Conservation (phyloP, 1,140 invertebrate species). For the Sesamia nonagrioides region DNA sequence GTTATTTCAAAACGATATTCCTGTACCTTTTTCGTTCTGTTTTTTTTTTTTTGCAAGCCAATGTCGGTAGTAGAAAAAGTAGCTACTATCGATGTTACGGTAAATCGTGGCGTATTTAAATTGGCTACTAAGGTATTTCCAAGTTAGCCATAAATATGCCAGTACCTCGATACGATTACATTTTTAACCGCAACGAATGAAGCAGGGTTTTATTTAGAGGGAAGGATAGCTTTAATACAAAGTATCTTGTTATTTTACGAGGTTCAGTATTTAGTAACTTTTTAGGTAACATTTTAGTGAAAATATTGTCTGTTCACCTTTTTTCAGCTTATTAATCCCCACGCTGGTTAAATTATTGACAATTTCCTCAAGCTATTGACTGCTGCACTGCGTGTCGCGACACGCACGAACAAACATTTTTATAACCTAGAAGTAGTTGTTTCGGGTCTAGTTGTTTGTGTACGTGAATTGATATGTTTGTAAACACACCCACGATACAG, state of each 20-base stretch:
- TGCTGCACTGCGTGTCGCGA: no score
- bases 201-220: constrained; percentile 30
- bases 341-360: not conserved
- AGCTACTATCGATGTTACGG: constrained; percentile 12
- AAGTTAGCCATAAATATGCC: constrained; percentile 33
- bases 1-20: constrained; percentile 9
- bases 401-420: no score
- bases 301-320: no score
- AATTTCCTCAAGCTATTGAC: no score
- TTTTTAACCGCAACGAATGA: constrained; percentile 27
- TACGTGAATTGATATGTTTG: no score
- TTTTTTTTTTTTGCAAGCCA: not conserved
- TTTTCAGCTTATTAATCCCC: not conserved
- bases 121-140: constrained; percentile 39
- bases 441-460: no score
- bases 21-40: not conserved
- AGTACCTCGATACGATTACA: constrained; percentile 28
- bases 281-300: no score
- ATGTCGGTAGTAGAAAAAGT: constrained; percentile 8
- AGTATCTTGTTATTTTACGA: constrained; percentile 7
- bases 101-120: constrained; percentile 31
- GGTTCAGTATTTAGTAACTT: not conserved
- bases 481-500: no score
- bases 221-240: constrained; percentile 1
- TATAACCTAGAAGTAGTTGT: no score